These are phyloP conservation scores for Exaiptasia diaphana DNA, from an alignment of 64 coral and sea anemone genomes.

Conservation along the genomic window DNA sequence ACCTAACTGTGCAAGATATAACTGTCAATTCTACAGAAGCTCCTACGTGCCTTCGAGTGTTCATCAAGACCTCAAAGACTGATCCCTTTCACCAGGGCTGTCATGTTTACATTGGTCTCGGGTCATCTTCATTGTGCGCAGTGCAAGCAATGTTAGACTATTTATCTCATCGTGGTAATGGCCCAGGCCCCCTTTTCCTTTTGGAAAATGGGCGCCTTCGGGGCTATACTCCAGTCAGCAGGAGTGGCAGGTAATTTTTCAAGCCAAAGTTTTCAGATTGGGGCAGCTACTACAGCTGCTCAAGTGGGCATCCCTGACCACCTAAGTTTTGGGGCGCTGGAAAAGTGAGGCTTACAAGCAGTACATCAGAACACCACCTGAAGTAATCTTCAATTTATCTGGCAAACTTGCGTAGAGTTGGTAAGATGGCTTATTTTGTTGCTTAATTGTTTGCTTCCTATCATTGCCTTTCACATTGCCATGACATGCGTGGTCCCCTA, in stretches of 20 bases:
- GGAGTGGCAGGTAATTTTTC: not conserved
- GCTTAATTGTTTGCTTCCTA: no score
- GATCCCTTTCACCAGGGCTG: conserved; percentile 12
- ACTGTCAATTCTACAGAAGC: not conserved
- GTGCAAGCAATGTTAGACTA: not conserved
- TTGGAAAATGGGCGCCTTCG: not conserved
- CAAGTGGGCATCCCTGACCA: not conserved
- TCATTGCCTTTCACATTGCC: no score
- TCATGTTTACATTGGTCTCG: not conserved
- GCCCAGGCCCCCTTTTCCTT: not conserved
- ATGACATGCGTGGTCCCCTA: no score
- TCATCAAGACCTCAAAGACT: conserved; percentile 5
- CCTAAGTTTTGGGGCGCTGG: conserved; percentile 7
- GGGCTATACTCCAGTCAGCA: not conserved
- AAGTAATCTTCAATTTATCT: not conserved
- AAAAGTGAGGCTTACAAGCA: conserved; percentile 18
- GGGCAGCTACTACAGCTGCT: not conserved
- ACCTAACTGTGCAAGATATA: not conserved
- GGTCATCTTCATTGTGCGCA: not conserved
- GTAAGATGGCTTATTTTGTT: no score
- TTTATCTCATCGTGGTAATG: not conserved
- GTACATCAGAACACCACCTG: not conserved
- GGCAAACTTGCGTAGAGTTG: not conserved
- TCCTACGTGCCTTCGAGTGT: not conserved
- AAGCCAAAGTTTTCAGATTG: not conserved